phyloP scores from a whole-genome alignment of 2,113 vertebrate species.

The Alosa alosa region DNA sequence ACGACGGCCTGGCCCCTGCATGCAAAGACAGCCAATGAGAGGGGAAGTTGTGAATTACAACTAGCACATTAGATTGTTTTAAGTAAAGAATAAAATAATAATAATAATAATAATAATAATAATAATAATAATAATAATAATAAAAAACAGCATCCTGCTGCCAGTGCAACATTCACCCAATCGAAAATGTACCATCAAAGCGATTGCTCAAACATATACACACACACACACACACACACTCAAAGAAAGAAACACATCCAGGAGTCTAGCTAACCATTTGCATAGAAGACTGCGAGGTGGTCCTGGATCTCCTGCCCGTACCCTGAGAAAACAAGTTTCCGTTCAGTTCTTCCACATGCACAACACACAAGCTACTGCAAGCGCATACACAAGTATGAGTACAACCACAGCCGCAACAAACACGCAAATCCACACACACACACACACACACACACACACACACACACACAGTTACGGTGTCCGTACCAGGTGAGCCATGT shows the following conservation, averaged over 20 bases:
- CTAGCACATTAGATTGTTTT: background rate
- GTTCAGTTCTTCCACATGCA: background rate
- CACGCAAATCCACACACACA: background rate
- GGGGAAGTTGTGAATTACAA: background rate
- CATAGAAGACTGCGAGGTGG: slow-evolving; percentile 79
- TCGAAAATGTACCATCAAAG: background rate
- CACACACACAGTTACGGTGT: background rate
- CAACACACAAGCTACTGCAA: background rate
- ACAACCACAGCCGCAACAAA: background rate
- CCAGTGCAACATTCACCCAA: background rate
- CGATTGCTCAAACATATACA: background rate
- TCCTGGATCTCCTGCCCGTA: slow-evolving; percentile 71
- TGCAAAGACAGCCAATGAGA: background rate
- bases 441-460: background rate
- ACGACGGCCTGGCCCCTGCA: slow-evolving; percentile 69
- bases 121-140: too few species aligned
- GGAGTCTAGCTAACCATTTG: slow-evolving; percentile 66
- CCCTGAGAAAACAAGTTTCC: slow-evolving; percentile 58
- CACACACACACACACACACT: background rate
- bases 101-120: too few species aligned
- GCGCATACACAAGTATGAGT: background rate
- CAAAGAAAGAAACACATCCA: background rate
- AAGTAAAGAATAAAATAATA: background rate
- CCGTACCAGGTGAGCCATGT: slow-evolving; percentile 79
- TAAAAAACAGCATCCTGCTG: background rate